Percentiles rank a stretch among this genome's conserved stretches.
phyloP scores from a whole-genome alignment of 2,797 vertebrate genomes.

The Delichon dasypus region DNA sequence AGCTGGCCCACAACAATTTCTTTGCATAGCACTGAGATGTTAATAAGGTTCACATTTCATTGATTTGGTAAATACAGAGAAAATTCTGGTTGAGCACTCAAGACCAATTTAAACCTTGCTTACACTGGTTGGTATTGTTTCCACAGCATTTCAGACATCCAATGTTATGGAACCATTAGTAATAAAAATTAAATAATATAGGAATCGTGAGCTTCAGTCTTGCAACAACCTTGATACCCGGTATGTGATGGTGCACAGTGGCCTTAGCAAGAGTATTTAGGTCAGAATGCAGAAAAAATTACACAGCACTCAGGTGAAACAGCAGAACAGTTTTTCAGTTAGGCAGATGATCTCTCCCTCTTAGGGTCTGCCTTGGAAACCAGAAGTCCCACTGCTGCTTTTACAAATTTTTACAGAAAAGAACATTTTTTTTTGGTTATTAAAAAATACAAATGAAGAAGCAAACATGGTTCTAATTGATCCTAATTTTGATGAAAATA shows the following conservation, averaged over 20 bases:
- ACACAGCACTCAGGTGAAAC: background rate
- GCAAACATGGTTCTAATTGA: background rate
- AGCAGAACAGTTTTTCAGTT: background rate
- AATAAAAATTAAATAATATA: background rate
- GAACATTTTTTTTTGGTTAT: background rate
- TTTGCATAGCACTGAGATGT: background rate
- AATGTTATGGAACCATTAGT: background rate
- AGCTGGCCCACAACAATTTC: background rate
- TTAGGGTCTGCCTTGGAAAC: background rate
- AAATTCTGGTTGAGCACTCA: background rate
- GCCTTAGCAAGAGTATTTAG: background rate
- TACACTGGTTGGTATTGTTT: background rate
- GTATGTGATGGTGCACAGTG: background rate
- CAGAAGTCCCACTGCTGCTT: background rate
- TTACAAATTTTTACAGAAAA: background rate
- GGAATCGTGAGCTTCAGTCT: background rate
- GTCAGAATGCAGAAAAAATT: background rate
- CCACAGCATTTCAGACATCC: background rate
- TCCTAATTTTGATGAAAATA: background rate
- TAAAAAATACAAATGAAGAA: background rate
- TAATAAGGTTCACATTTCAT: background rate
- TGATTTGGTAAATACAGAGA: background rate
- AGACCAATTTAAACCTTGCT: background rate
- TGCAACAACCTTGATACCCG: background rate
- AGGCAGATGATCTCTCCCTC: background rate